Conservation (phyloP, 2,888 invertebrate genomes). For the Drosophila basisetae region DNA sequence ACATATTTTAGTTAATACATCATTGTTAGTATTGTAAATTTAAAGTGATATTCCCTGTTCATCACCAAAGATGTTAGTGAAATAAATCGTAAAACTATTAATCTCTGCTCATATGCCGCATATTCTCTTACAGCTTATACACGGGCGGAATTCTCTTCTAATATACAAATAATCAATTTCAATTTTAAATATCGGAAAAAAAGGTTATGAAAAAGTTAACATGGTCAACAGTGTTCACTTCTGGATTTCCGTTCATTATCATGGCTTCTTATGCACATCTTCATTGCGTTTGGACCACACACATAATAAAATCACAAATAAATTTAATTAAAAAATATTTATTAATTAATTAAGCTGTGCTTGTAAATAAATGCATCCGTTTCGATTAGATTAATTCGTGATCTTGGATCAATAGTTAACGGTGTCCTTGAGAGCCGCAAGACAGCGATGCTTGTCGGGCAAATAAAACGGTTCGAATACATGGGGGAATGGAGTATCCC, state of each 20-base stretch:
- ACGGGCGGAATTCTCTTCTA: neutral
- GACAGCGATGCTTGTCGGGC: constrained; percentile 96
- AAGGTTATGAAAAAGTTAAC: neutral
- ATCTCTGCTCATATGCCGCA: constrained; percentile 25
- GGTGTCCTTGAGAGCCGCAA: constrained; percentile 91
- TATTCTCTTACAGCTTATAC: constrained; percentile 1
- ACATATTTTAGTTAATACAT: constrained; percentile 31
- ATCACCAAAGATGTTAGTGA: constrained; percentile 45
- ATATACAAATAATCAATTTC: neutral
- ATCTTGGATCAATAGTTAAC: constrained; percentile 88
- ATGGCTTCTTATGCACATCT: neutral
- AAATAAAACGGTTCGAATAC: constrained; percentile 98
- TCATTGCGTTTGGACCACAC: neutral
- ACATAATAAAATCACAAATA: neutral
- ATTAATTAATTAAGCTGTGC: constrained; percentile 29
- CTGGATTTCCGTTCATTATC: neutral
- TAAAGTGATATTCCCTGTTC: constrained; percentile 38
- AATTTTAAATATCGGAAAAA: neutral
- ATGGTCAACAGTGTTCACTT: neutral
- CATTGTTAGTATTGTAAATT: constrained; percentile 51
- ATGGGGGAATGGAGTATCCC: constrained; percentile 99
- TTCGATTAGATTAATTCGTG: constrained; percentile 36
- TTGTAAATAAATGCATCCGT: constrained; percentile 80
- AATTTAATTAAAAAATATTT: constrained; percentile 13
- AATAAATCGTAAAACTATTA: constrained; percentile 49